Conservation (phyloP, 1,140 invertebrate genomes). For the Lucilia cuprina region DNA sequence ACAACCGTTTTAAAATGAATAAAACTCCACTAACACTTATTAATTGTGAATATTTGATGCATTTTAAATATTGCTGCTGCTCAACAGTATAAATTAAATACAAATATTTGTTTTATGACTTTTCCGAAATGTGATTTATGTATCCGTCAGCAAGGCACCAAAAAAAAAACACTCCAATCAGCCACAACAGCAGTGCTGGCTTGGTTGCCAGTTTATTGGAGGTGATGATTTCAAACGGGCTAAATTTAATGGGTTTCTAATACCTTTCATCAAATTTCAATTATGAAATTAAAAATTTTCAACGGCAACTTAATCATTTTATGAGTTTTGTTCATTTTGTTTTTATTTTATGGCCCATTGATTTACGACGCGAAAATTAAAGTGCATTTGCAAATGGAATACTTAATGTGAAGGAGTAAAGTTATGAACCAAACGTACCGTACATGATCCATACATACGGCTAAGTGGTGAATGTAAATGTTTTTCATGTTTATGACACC, state of each 20-base stretch:
- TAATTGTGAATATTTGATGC: background rate
- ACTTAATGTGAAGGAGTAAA: conserved; percentile 14
- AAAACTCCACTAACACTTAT: conserved; percentile 6
- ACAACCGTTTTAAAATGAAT: background rate
- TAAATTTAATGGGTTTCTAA: conserved; percentile 22
- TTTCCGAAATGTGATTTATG: conserved; percentile 38
- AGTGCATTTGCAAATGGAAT: conserved; percentile 41
- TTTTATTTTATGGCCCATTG: conserved; percentile 27
- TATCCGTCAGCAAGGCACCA: conserved; percentile 24
- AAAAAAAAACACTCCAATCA: background rate
- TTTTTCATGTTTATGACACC: background rate
- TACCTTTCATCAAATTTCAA: conserved; percentile 32
- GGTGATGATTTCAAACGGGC: background rate
- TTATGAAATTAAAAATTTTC: conserved; percentile 35
- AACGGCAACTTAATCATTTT: conserved; percentile 34
- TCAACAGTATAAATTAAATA: background rate
- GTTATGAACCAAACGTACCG: background rate
- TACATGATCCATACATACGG: no score
- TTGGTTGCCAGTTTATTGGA: background rate
- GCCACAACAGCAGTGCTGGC: background rate
- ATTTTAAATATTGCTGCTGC: background rate
- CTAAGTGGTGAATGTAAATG: background rate
- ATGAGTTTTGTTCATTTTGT: background rate
- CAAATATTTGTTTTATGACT: conserved; percentile 10
- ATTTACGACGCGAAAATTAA: conserved; percentile 40